A percentile compares a stretch with the other conserved stretches of the same genome.
phyloP scores from a whole-genome alignment of 2,797 vertebrate genomes.

The Epinephelus coioides region DNA sequence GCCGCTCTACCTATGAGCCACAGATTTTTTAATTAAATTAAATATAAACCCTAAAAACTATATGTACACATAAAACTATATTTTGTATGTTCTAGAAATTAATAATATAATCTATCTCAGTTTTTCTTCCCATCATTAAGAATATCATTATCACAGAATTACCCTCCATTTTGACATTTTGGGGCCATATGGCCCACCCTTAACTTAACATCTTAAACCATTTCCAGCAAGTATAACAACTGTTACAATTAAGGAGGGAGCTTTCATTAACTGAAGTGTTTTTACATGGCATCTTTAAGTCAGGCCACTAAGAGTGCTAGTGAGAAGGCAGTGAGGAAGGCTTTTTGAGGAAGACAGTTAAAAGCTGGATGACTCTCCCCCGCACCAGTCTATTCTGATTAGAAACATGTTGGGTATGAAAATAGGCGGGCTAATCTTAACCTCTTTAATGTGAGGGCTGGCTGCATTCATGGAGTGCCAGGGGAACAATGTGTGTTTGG shows the following conservation, averaged over 20 bases:
- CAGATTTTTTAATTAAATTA: too few species aligned
- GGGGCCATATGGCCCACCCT: too few species aligned
- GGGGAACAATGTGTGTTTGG: not conserved
- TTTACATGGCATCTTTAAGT: not conserved
- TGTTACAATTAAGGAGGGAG: not conserved
- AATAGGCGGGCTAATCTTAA: not conserved
- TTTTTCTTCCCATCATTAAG: too few species aligned
- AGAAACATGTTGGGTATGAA: not conserved
- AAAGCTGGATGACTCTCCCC: not conserved
- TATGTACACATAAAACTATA: too few species aligned
- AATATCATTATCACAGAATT: too few species aligned
- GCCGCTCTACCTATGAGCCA: too few species aligned
- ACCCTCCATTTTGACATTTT: too few species aligned
- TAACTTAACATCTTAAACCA: too few species aligned
- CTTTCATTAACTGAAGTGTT: not conserved
- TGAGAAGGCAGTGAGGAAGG: not conserved
- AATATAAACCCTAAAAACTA: too few species aligned
- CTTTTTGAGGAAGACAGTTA: not conserved
- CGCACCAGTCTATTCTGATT: not conserved
- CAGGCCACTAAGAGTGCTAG: not conserved
- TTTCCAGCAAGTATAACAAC: not conserved
- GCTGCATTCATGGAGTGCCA: not conserved
- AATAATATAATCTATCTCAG: too few species aligned
- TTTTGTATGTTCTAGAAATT: too few species aligned
- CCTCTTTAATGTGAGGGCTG: constrained; percentile 3